Base-by-base conservation (phyloP, 1,140 invertebrate genomes). In the Amyelois transitella region DNA sequence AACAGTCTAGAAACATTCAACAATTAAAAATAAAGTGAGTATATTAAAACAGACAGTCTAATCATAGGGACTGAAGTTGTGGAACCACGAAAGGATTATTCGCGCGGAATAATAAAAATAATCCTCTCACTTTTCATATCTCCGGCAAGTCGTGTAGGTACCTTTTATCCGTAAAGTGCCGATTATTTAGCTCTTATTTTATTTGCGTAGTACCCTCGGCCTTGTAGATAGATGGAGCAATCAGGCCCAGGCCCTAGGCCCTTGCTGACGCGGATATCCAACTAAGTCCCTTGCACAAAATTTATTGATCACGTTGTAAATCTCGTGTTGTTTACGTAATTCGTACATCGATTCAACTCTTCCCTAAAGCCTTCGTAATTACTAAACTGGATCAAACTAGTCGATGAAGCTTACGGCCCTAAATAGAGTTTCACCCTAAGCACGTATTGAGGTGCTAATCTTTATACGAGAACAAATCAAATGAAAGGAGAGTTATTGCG, bases 291-390 rank as follows among this genome's bases (percentile, higher is more conserved):
- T 67, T 66, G 58, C 70, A 64, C 65, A 67, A 66, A 77, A 79
- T 81, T 81, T 85, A 85, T 85, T 70, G 73, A 77, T 80, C 66
- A 73, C 63, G 70, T 55, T 74, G 73, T 82, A 81, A 82, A 85
- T 78, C 76, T 75, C 49, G 60, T 59, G 60, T 61, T 72, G 69
- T 76, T 71, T 71, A 72, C 63, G 58, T 62, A 69, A 70, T 66
- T 43, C 49, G 61, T 18, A 18, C 28, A 52, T 18, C 10, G 50
- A 20, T 52, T 52, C 18, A 43, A 43, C 47, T 49, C 12, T 52
- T 52, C 28, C 25, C 5, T n/a, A 21, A 45, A 19, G 6, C 17
- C 21, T 19, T 20, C 50, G 53, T 55, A 55, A 61, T 61, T 55
- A 55, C 49, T 51, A 60, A 60, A 54, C 52, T 52, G 53, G 53